A percentile compares a stretch with the other conserved stretches of the same genome.
Conservation (phyloP, 2,113 vertebrate species). For the Otocyon megalotis region DNA sequence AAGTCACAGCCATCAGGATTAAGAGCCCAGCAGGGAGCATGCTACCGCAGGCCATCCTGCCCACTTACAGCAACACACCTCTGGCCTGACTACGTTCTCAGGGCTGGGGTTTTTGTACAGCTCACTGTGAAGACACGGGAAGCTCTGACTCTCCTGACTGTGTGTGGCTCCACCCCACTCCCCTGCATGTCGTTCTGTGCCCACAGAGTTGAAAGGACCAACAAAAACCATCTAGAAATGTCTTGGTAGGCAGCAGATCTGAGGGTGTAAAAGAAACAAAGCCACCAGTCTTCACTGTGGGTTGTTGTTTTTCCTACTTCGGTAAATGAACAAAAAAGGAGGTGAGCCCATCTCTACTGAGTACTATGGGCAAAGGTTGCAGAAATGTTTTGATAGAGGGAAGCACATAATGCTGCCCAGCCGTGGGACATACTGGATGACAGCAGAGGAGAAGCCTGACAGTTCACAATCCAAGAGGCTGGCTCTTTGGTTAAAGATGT, state of each 20-base stretch:
- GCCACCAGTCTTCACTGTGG: fast-evolving
- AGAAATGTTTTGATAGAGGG: neutral
- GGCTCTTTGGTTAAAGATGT: neutral
- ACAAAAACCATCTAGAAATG: fast-evolving
- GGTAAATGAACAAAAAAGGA: neutral
- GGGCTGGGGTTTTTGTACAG: neutral
- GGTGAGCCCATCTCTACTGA: neutral
- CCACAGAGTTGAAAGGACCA: neutral
- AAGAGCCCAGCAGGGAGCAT: neutral
- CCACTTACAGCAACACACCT: neutral
- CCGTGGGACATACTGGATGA: neutral
- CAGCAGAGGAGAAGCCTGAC: neutral
- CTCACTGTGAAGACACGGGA: neutral
- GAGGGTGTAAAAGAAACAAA: neutral
- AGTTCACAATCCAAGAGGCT: fast-evolving
- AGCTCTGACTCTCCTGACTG: neutral
- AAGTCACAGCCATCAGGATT: neutral
- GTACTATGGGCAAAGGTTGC: fast-evolving
- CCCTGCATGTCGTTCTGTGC: neutral
- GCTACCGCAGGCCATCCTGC: fast-evolving
- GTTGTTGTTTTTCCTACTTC: neutral
- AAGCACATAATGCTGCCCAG: neutral
- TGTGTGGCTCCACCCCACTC: neutral
- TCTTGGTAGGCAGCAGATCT: neutral
- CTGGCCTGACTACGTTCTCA: neutral